phyloP scores from a whole-genome alignment of 2,797 vertebrate genomes.

The Pseudochirops corinnae region DNA sequence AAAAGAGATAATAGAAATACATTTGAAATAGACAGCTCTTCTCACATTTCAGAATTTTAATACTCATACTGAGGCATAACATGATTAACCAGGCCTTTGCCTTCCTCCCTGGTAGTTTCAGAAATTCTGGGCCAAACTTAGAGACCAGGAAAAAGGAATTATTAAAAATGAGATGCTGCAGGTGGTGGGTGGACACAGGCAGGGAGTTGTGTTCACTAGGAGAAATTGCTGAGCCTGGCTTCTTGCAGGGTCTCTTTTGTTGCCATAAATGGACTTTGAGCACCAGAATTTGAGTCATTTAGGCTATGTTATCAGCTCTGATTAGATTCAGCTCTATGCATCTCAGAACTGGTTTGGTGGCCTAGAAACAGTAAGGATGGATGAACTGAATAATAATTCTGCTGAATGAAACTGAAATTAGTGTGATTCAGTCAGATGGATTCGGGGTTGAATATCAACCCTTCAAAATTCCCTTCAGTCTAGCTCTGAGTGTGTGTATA shows the following conservation, averaged over 20 bases:
- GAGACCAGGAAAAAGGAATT: constrained; percentile 17
- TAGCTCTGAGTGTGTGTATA: neutral
- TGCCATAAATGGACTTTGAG: constrained; percentile 7
- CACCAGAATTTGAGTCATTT: neutral
- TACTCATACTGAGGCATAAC: neutral
- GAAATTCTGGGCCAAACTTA: constrained; percentile 31
- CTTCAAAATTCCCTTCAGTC: neutral
- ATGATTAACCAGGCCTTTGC: neutral
- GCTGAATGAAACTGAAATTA: constrained; percentile 10
- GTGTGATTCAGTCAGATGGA: neutral
- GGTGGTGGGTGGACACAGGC: neutral
- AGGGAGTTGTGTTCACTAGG: neutral
- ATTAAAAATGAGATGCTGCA: neutral
- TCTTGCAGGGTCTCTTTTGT: constrained; percentile 10
- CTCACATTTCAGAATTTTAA: neutral
- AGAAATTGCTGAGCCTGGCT: neutral
- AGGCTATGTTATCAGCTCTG: neutral
- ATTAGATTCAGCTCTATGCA: neutral
- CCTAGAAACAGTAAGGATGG: neutral
- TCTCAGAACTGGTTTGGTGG: constrained; percentile 15
- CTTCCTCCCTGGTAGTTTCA: constrained; percentile 5
- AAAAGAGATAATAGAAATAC: neutral
- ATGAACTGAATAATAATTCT: constrained; percentile 12
- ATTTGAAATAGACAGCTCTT: neutral
- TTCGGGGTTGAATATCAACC: neutral